Conservation (phyloP, 1,140 invertebrate genomes). For the Drosophila kurseongensis region DNA sequence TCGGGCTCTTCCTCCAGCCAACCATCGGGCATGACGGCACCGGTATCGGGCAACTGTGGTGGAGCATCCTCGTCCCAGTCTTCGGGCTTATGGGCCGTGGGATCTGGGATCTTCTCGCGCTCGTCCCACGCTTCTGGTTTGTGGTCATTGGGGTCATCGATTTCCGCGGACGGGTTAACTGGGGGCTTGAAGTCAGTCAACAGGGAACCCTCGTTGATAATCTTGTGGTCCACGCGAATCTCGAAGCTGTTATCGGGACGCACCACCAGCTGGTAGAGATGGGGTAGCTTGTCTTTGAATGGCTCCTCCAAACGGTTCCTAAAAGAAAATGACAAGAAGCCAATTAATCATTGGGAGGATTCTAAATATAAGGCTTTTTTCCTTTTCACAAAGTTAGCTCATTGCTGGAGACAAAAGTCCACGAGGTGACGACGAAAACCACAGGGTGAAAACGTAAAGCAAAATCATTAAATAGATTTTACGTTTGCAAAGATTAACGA, state of each 20-base stretch:
- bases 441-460: background rate
- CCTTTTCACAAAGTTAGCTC: slow-evolving; percentile 4
- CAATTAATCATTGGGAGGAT: slow-evolving; percentile 4
- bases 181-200: slow-evolving; percentile 96
- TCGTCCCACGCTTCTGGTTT: slow-evolving; percentile 99
- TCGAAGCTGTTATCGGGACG: slow-evolving; percentile 94
- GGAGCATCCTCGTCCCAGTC: slow-evolving; percentile 98
- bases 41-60: slow-evolving; percentile 94
- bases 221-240: slow-evolving; percentile 89
- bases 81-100: slow-evolving; percentile 93
- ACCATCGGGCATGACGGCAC: slow-evolving; percentile 94
- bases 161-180: slow-evolving; percentile 97
- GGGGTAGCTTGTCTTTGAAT: slow-evolving; percentile 97
- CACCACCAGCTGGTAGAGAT: slow-evolving; percentile 96
- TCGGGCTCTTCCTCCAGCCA: slow-evolving; percentile 98
- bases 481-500: background rate
- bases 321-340: slow-evolving; percentile 39
- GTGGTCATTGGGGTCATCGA: slow-evolving; percentile 96
- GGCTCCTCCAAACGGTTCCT: slow-evolving; percentile 92
- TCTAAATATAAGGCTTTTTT: slow-evolving; percentile 42
- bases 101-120: slow-evolving; percentile 97
- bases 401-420: slow-evolving; percentile 1
- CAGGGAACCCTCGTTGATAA: slow-evolving; percentile 93
- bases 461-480: too few relatives aligned
- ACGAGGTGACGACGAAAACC: slow-evolving; percentile 1